Conservation (phyloP, 2,888 invertebrate genomes). For the Ecliptopera silaceata region DNA sequence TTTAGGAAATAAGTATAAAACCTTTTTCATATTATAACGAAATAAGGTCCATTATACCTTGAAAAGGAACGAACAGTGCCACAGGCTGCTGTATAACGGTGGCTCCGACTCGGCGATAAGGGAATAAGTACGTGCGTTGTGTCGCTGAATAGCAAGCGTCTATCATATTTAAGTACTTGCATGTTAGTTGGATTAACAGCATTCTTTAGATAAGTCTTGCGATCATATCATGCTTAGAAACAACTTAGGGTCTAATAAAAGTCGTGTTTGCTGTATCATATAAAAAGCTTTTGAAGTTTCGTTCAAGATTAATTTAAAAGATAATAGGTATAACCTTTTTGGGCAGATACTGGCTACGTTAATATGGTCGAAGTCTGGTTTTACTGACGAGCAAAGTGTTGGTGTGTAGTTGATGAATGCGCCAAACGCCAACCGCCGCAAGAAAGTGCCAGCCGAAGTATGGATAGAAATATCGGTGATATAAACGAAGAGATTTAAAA, state of each 20-base stretch:
- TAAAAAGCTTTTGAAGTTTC: not conserved
- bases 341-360: not conserved
- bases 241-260: conserved; percentile 32
- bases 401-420: too few relatives aligned
- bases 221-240: conserved; percentile 29
- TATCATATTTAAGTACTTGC: conserved; percentile 29
- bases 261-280: conserved; percentile 4
- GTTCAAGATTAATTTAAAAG: not conserved
- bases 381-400: too few relatives aligned
- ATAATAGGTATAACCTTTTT: not conserved
- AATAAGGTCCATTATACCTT: conserved; percentile 1
- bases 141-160: conserved; percentile 34
- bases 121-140: conserved; percentile 39
- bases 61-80: not conserved
- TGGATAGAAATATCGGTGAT: too few relatives aligned
- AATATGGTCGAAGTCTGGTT: not conserved
- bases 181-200: conserved; percentile 31
- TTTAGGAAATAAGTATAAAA: not conserved
- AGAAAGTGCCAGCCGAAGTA: too few relatives aligned
- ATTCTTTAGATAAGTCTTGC: conserved; percentile 29
- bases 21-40: not conserved
- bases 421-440: too few relatives aligned
- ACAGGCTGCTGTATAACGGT: conserved; percentile 49
- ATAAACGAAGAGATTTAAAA: too few relatives aligned
- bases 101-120: conserved; percentile 46